A percentile compares a stretch with the other conserved stretches of the same genome.
These are phyloP conservation scores for Melinaea menophilus DNA, from an alignment of 2,888 invertebrate species.

Conservation along the genomic window DNA sequence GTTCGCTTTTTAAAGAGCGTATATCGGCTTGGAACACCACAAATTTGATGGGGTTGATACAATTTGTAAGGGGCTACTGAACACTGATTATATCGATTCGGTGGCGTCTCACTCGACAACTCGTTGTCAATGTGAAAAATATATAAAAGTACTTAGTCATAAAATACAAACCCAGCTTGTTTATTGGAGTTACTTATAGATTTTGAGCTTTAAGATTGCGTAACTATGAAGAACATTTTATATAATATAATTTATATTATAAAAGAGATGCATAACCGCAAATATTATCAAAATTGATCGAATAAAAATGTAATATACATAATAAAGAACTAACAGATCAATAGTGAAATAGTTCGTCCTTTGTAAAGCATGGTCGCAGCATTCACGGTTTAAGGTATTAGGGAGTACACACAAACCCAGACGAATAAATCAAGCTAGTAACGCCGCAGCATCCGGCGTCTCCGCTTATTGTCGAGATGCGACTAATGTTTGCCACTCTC, in stretches of 20 bases:
- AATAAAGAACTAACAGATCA: neutral
- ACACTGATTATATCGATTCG: slow-evolving; percentile 74
- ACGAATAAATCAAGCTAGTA: slow-evolving; percentile 73
- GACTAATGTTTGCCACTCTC: slow-evolving; percentile 45
- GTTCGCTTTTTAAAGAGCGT: slow-evolving; percentile 68
- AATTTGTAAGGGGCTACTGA: slow-evolving; percentile 70
- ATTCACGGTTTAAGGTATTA: slow-evolving; percentile 64
- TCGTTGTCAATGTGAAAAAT: slow-evolving; percentile 22
- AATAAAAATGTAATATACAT: neutral
- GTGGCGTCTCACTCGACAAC: slow-evolving; percentile 50
- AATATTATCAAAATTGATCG: neutral
- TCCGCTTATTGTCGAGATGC: slow-evolving; percentile 52
- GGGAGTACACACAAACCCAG: slow-evolving; percentile 59
- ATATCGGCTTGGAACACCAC: slow-evolving; percentile 50
- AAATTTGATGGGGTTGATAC: slow-evolving; percentile 61
- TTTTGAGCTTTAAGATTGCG: too few species aligned
- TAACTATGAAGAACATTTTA: too few species aligned
- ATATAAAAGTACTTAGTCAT: too few species aligned
- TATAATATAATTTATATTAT: too few species aligned
- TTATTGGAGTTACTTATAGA: too few species aligned
- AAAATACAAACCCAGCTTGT: too few species aligned
- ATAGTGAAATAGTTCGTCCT: slow-evolving; percentile 17
- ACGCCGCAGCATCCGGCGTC: slow-evolving; percentile 72
- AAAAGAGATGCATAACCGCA: too few species aligned
- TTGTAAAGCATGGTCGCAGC: slow-evolving; percentile 35